Base-by-base conservation (phyloP, 1,140 invertebrate genomes). In the Thaumatotibia leucotreta region DNA sequence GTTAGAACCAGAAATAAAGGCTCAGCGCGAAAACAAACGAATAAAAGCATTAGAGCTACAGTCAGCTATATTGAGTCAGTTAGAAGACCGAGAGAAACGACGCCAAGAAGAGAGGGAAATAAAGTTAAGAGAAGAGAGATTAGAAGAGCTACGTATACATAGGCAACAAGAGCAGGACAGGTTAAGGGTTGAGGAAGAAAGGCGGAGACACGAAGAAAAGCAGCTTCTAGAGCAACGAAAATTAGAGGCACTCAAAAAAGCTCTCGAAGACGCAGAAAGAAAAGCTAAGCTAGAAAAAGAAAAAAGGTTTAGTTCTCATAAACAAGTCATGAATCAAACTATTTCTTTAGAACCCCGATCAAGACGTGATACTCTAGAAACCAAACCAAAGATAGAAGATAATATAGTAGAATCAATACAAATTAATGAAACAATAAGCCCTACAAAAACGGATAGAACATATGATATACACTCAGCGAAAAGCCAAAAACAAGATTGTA, bases 41-140 rank as follows among this genome's bases (percentile, higher is more conserved):
- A 93, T 95, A 65, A 94, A 95, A 82, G 95, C 95, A 10, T 74
- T 95, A 68, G 94, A 95, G 77, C 91, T 95, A 63, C 95, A 96
- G 80, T 93, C 93, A 39, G 95, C 94, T 9, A 95, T 96, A 68
- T 92, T 94, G 68, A 92, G 93, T 78, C 95, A 96, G 76, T 85
- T 96, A 32, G 94, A 95, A 82, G 95, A 95, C 77, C 92, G 93
- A 61, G 94, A 96, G 74, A 92, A 91, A 73, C 89, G 91, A 33
- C 91, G 93, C 8, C 93, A 92, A 76, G 94, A 95, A 77, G 95
- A 96, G 79, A 92, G 91, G 45, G 93, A 94, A 75, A 91, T 83
- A 62, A 86, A 91, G 63, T 72, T 93, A 61, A 86, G 83, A 73
- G 95, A 96, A 77, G 95, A 96, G 82, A 90, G 86, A 63, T 89